phyloP scores from a whole-genome alignment of 2,888 invertebrate genomes.

The Eilema sororculum region DNA sequence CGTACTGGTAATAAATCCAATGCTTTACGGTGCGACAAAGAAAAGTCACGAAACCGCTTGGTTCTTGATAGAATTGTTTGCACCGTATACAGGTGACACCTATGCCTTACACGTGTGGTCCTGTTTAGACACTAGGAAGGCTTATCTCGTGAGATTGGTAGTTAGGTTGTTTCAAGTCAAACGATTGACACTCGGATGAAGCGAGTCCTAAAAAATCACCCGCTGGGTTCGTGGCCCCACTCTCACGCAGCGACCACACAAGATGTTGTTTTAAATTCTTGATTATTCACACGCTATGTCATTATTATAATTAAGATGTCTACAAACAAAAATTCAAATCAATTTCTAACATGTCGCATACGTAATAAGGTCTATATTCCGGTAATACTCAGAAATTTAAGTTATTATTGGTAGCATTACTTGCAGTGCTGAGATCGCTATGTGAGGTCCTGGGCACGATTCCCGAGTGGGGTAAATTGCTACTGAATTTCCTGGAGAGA shows the following conservation, averaged over 20 bases:
- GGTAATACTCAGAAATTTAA: background rate
- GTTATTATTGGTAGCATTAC: background rate
- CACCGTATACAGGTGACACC: too few relatives aligned
- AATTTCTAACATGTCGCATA: constrained; percentile 6
- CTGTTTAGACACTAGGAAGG: too few relatives aligned
- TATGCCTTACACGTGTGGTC: too few relatives aligned
- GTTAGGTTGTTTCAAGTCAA: too few relatives aligned
- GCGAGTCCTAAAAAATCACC: too few relatives aligned
- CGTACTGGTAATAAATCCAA: too few relatives aligned
- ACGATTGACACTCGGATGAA: too few relatives aligned
- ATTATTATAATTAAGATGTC: constrained; percentile 60
- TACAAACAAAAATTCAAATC: constrained; percentile 12
- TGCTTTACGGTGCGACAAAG: too few relatives aligned
- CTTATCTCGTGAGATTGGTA: too few relatives aligned
- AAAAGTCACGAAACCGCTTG: too few relatives aligned
- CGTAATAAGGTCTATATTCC: background rate
- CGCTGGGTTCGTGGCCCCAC: constrained; percentile 30
- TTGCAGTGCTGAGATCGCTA: background rate
- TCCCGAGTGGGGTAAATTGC: background rate
- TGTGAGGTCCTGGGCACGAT: background rate
- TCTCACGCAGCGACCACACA: constrained; percentile 52
- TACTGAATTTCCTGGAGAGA: too few relatives aligned
- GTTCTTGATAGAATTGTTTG: too few relatives aligned
- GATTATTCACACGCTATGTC: constrained; percentile 64
- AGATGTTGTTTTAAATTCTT: constrained; percentile 47